These are phyloP conservation scores for Allacma fusca DNA, from an alignment of 2,888 invertebrate genomes.

Conservation along the genomic window DNA sequence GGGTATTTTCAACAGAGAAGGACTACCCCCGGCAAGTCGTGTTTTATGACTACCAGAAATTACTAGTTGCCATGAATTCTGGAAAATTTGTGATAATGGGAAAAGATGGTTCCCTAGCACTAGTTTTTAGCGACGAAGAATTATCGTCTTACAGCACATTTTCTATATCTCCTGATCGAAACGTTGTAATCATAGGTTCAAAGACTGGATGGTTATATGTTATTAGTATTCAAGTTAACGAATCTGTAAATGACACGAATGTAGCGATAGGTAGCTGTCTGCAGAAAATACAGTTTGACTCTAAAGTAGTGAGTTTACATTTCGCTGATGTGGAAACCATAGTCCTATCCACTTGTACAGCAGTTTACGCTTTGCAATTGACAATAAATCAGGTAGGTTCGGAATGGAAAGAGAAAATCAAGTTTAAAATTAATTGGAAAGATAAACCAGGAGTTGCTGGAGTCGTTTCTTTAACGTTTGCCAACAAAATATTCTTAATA, in stretches of 20 bases:
- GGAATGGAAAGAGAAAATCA: not conserved
- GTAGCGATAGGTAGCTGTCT: not conserved
- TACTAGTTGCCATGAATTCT: constrained; percentile 19
- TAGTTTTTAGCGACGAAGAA: not conserved
- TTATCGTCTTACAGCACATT: constrained; percentile 17
- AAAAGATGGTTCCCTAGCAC: not conserved
- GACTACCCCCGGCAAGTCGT: constrained; percentile 31
- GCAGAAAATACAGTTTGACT: constrained; percentile 1
- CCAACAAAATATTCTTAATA: not conserved
- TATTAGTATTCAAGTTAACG: not conserved
- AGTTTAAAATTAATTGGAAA: constrained; percentile 27
- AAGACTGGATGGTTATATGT: constrained; percentile 29
- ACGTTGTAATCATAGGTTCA: constrained; percentile 2
- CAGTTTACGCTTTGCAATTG: not conserved
- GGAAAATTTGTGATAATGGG: constrained; percentile 19
- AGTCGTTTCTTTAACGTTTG: not conserved
- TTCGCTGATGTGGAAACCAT: not conserved
- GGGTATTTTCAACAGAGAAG: not conserved
- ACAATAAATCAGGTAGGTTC: not conserved
- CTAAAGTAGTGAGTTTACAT: constrained; percentile 33
- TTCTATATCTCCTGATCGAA: not conserved
- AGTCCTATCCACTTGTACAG: constrained; percentile 10
- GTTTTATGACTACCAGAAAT: not conserved
- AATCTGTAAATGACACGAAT: not conserved
- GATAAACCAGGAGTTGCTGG: constrained; percentile 34